phyloP scores from a whole-genome alignment of 2,888 invertebrate genomes.

The Tridacna gigas region DNA sequence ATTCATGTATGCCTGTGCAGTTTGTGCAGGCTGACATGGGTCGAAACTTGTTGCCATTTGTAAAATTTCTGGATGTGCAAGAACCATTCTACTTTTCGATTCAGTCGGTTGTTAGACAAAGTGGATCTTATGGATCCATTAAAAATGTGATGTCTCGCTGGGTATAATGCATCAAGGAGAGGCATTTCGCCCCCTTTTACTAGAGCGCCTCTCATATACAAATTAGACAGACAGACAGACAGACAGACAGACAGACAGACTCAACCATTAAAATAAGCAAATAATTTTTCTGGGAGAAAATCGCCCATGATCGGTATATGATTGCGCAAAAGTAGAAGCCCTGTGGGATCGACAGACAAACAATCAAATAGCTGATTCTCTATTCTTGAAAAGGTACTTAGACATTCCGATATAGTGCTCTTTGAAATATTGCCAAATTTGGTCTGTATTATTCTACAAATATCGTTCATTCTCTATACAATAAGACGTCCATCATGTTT shows the following conservation, averaged over 20 bases:
- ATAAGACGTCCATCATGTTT: slow-evolving; percentile 10
- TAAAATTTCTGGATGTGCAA: no score
- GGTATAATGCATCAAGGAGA: no score
- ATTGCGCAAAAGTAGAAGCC: not conserved
- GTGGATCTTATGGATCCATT: no score
- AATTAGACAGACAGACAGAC: not conserved
- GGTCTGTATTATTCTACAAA: slow-evolving; percentile 13
- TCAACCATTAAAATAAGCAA: not conserved
- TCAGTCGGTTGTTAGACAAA: not conserved
- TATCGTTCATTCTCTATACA: slow-evolving; percentile 5
- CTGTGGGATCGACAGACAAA: not conserved
- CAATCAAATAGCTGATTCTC: not conserved
- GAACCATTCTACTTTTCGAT: no score
- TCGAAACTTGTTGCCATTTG: no score
- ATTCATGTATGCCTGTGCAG: no score
- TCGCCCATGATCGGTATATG: no score
- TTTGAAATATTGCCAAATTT: slow-evolving; percentile 17
- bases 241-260: not conserved
- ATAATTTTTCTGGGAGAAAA: no score
- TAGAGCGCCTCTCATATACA: no score
- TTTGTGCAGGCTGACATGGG: no score
- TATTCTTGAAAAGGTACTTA: not conserved
- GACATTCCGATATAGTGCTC: not conserved
- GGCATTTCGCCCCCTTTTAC: no score
- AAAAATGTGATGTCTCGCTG: no score